phyloP scores from a whole-genome alignment of 2,797 vertebrate species.

The Gymnoscopelus microlampas region DNA sequence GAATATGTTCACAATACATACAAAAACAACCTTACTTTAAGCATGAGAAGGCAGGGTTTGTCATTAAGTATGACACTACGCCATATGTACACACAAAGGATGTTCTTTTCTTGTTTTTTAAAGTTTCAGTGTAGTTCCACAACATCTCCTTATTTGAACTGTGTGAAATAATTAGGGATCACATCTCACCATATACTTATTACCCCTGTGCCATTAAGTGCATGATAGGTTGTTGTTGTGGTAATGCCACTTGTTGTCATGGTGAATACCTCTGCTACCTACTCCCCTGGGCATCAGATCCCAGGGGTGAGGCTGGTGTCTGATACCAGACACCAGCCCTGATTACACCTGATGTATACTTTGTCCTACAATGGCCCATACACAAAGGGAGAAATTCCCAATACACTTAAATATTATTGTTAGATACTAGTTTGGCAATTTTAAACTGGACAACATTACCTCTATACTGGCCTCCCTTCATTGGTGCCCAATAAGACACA shows the following conservation, averaged over 20 bases:
- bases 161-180: slow-evolving; percentile 5
- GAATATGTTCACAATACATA: background rate
- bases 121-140: background rate
- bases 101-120: background rate
- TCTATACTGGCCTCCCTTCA: too few relatives aligned
- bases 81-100: background rate
- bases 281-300: slow-evolving; percentile 54
- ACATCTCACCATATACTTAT: slow-evolving; percentile 24
- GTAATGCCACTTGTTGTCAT: slow-evolving; percentile 66
- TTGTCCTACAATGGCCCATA: slow-evolving; percentile 1
- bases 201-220: slow-evolving; percentile 48
- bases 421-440: slow-evolving; percentile 1
- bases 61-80: background rate
- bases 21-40: background rate
- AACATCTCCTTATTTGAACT: slow-evolving; percentile 13
- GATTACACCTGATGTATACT: too few relatives aligned
- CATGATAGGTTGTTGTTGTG: slow-evolving; percentile 66
- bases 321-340: slow-evolving; percentile 24
- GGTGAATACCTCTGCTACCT: slow-evolving; percentile 46
- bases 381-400: slow-evolving; percentile 39
- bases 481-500: too few relatives aligned
- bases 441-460: too few relatives aligned
- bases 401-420: slow-evolving; percentile 23
- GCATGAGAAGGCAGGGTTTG: slow-evolving; percentile 5
- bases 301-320: slow-evolving; percentile 21